A percentile compares a stretch with the other conserved stretches of the same genome.
phyloP scores from a whole-genome alignment of 2,113 vertebrate genomes.

The Electrona antarctica region DNA sequence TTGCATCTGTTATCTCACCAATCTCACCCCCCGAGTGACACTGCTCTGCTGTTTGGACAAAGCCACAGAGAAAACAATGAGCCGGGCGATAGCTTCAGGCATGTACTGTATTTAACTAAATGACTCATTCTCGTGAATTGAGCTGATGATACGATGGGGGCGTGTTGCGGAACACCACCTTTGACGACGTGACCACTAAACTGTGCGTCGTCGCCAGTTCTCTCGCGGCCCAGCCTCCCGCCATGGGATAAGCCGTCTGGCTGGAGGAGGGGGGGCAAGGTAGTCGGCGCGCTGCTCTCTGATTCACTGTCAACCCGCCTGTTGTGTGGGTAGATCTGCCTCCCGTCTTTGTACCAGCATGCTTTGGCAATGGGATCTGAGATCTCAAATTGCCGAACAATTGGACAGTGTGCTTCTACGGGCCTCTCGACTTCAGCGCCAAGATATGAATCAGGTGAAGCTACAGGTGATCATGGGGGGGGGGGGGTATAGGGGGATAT shows the following conservation, averaged over 20 bases:
- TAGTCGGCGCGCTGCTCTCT: constrained; percentile 49
- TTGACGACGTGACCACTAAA: constrained; percentile 67
- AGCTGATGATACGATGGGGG: constrained; percentile 53
- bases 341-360: constrained; percentile 78
- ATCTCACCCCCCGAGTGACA: constrained; percentile 78
- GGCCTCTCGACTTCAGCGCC: constrained; percentile 64
- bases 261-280: constrained; percentile 29
- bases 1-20: constrained; percentile 79
- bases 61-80: constrained; percentile 83
- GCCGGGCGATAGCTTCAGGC: constrained; percentile 57
- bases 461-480: constrained; percentile 70
- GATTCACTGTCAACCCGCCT: constrained; percentile 51
- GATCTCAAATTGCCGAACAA: constrained; percentile 77
- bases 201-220: constrained; percentile 48
- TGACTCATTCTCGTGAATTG: constrained; percentile 54
- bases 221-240: constrained; percentile 60
- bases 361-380: constrained; percentile 76
- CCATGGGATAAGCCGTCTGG: constrained; percentile 57
- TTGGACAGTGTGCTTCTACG: constrained; percentile 55
- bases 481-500: constrained; percentile 19
- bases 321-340: constrained; percentile 66
- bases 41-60: constrained; percentile 82
- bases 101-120: constrained; percentile 28
- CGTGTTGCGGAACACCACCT: constrained; percentile 72
- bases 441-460: constrained; percentile 59